Evolutionary conservation across 2,797 vertebrate genomes (phyloP).

Genomic region (Coregonus ussuriensis): DNA sequence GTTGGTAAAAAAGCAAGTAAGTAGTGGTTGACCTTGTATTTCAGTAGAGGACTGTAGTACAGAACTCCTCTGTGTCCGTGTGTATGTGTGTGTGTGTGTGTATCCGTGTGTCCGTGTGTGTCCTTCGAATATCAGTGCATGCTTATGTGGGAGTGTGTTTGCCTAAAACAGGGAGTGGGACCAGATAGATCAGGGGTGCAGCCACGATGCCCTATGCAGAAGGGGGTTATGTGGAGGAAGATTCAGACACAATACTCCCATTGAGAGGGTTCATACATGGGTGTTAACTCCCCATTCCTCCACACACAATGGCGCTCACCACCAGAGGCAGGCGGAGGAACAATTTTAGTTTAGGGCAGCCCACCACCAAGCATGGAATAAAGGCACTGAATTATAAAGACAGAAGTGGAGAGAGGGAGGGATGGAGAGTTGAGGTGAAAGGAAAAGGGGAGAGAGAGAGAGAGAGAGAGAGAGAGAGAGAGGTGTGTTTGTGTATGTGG

Average conservation of each 20-base stretch:
- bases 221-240: slow-evolving; percentile 54
- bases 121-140: not conserved
- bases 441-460: not conserved
- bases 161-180: not conserved
- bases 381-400: slow-evolving; percentile 21
- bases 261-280: slow-evolving; percentile 77
- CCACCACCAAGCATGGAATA: slow-evolving; percentile 52
- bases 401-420: not conserved
- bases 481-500: slow-evolving; percentile 49
- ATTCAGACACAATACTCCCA: slow-evolving; percentile 82
- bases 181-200: slow-evolving; percentile 40
- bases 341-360: slow-evolving; percentile 78
- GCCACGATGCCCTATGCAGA: slow-evolving; percentile 25
- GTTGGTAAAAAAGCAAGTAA: not conserved
- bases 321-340: slow-evolving; percentile 66
- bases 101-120: not conserved
- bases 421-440: slow-evolving; percentile 14
- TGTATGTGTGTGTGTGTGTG: not conserved
- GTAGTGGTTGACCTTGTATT: slow-evolving; percentile 8
- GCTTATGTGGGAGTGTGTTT: not conserved
- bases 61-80: not conserved
- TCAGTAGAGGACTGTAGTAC: not conserved
- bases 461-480: slow-evolving; percentile 29
- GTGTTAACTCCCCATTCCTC: slow-evolving; percentile 78
- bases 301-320: slow-evolving; percentile 77